Evolutionary conservation across 2,113 vertebrate genomes (phyloP).

Genomic region (Oreotrochilus melanogaster): DNA sequence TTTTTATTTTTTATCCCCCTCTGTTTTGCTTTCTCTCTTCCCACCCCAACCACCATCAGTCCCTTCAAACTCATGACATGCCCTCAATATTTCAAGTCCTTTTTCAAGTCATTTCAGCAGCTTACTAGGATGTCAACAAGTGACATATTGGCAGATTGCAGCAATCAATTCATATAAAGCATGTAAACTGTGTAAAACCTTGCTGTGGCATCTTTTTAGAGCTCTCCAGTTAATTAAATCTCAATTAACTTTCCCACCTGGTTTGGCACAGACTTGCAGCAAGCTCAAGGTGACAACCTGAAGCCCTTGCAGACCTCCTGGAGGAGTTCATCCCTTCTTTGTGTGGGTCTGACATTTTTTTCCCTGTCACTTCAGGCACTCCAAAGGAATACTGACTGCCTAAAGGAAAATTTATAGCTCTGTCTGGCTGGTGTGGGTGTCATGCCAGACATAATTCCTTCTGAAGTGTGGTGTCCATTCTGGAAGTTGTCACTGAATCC

Average conservation of each 20-base stretch:
- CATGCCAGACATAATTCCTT: background rate
- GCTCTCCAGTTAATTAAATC: conserved; percentile 30
- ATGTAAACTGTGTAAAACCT: background rate
- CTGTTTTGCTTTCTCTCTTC: background rate
- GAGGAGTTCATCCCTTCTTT: background rate
- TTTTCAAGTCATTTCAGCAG: conserved; percentile 16
- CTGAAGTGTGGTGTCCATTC: background rate
- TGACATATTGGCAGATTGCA: background rate
- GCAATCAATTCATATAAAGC: background rate
- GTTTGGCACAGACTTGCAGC: conserved; percentile 13
- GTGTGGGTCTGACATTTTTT: background rate
- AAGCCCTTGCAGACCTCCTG: background rate
- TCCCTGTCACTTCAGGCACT: background rate
- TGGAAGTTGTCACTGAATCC: background rate
- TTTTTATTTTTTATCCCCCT: background rate
- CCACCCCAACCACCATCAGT: background rate
- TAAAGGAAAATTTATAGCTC: background rate
- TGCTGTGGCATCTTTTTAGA: background rate
- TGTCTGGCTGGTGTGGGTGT: background rate
- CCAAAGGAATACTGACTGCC: background rate
- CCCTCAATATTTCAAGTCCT: background rate
- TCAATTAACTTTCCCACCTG: background rate
- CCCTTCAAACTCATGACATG: background rate
- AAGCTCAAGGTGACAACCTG: conserved; percentile 10
- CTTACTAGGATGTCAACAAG: background rate